These are phyloP conservation scores for Ciconia stormi DNA, from an alignment of 2,113 vertebrate genomes.

Conservation along the genomic window DNA sequence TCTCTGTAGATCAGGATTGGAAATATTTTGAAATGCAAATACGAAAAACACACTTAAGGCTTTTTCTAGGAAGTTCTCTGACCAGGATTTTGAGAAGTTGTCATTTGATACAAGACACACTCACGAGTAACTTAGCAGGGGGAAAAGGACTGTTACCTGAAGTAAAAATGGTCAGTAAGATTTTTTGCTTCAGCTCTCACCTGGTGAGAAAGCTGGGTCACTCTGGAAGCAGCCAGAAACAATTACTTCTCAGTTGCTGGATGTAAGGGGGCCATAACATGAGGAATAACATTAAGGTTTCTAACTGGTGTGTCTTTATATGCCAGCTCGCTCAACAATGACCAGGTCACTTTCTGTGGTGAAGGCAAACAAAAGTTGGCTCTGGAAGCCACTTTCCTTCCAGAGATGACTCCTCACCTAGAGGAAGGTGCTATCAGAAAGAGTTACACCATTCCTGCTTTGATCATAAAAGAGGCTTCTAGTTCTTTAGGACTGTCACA, in stretches of 20 bases:
- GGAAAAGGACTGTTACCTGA: not conserved
- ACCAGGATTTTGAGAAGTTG: not conserved
- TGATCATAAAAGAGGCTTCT: not conserved
- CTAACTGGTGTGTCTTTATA: not conserved
- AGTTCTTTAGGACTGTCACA: not conserved
- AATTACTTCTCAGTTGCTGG: not conserved
- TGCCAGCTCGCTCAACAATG: not conserved
- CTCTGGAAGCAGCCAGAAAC: not conserved
- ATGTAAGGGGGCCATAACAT: accelerated
- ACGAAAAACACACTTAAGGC: not conserved
- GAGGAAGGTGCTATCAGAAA: not conserved
- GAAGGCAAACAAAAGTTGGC: not conserved
- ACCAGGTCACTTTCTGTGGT: not conserved
- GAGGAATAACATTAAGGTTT: not conserved
- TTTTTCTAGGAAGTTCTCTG: not conserved
- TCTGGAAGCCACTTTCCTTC: not conserved
- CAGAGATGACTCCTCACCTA: not conserved
- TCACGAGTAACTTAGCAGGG: not conserved
- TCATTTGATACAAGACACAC: not conserved
- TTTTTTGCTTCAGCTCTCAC: not conserved
- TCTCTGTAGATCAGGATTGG: not conserved
- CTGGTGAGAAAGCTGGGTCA: not conserved
- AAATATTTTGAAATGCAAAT: not conserved
- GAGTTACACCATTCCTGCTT: not conserved
- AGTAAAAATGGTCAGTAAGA: not conserved